Evolutionary conservation across 2,888 invertebrate genomes (phyloP).

Genomic region (Mesorhabditis belari): DNA sequence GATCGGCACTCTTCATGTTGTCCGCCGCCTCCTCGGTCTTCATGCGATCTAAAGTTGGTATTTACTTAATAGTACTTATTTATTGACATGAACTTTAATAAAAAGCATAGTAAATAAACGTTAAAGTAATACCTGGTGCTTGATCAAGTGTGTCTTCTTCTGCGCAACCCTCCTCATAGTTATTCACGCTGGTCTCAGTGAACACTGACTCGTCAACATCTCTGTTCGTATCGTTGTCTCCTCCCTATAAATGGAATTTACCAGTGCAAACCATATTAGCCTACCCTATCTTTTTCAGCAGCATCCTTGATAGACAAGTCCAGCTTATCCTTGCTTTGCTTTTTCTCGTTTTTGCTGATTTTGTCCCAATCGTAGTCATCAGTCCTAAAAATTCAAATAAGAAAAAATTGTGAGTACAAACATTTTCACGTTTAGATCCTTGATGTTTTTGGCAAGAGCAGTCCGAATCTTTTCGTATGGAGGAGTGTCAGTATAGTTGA

Average conservation of each 20-base stretch:
- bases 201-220: not conserved
- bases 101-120: no score
- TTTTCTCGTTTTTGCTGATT: not conserved
- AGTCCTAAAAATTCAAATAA: not conserved
- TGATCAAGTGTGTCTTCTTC: not conserved
- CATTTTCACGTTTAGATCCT: not conserved
- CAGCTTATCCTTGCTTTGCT: not conserved
- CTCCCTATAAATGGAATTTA: not conserved
- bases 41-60: not conserved
- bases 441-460: conserved; percentile 6
- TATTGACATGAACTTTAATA: not conserved
- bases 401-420: not conserved
- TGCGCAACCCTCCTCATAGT: not conserved
- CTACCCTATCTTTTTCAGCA: not conserved
- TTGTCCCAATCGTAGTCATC: not conserved
- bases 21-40: not conserved
- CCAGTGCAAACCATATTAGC: not conserved
- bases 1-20: not conserved
- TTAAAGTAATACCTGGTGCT: not conserved
- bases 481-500: conserved; percentile 33
- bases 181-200: not conserved
- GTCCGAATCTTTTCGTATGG: conserved; percentile 25
- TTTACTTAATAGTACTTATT: not conserved
- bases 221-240: not conserved
- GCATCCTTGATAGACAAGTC: not conserved